A percentile compares a stretch with the other conserved stretches of the same genome.
Conservation (phyloP, 2,113 vertebrate species). For the Numenius arquata region DNA sequence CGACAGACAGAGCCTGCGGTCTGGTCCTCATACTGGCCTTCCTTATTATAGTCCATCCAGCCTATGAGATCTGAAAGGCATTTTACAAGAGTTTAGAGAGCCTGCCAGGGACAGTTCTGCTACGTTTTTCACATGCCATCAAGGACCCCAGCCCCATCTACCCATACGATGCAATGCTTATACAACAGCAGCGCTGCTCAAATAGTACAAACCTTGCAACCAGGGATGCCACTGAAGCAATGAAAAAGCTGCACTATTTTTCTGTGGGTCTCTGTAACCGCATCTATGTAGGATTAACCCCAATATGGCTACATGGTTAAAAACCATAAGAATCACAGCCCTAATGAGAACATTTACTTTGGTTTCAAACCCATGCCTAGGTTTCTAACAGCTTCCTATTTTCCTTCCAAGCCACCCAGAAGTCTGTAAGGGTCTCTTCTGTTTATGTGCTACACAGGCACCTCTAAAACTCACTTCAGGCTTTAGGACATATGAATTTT, state of each 20-base stretch:
- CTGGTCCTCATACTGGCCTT: slow-evolving; percentile 78
- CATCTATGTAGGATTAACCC: background rate
- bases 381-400: background rate
- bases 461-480: background rate
- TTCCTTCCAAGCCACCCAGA: background rate
- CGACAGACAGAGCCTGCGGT: slow-evolving; percentile 65
- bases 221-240: background rate
- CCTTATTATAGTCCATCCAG: slow-evolving; percentile 82
- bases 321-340: background rate
- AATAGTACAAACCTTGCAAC: background rate
- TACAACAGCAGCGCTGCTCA: background rate
- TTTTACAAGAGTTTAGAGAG: slow-evolving; percentile 65
- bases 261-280: background rate
- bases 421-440: background rate
- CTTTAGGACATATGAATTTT: background rate
- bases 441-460: background rate
- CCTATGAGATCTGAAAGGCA: slow-evolving; percentile 82
- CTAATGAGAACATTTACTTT: background rate
- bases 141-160: slow-evolving; percentile 3
- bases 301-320: background rate
- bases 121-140: background rate
- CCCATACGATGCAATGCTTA: background rate
- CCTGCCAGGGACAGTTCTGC: background rate
- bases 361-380: background rate
- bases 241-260: background rate